Conservation (phyloP, 2,113 vertebrate species). For the Menidia beryllina region DNA sequence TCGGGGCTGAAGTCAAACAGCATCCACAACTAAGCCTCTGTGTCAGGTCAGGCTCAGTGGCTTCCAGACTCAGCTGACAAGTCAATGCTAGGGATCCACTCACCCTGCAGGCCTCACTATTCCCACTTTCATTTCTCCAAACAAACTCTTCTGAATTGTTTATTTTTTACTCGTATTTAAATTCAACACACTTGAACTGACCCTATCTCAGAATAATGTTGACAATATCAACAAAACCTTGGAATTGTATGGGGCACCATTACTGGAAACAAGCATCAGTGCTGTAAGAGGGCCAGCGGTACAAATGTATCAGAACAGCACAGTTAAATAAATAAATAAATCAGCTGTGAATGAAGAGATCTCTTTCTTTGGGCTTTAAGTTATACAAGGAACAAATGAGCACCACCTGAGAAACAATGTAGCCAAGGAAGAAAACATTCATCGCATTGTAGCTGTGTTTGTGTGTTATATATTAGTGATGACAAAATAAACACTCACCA, state of each 20-base stretch:
- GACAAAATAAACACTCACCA: conserved; percentile 81
- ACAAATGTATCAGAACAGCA: conserved; percentile 33
- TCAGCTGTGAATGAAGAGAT: not conserved
- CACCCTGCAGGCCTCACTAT: not conserved
- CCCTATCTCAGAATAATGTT: conserved; percentile 27
- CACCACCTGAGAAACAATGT: too few relatives aligned
- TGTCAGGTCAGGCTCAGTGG: conserved; percentile 45
- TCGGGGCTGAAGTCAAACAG: conserved; percentile 58
- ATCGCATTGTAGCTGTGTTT: not conserved
- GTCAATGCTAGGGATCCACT: conserved; percentile 2
- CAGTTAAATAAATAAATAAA: conserved; percentile 1
- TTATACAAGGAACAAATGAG: not conserved
- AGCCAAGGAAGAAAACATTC: not conserved
- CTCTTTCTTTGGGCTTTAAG: not conserved
- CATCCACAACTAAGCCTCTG: conserved; percentile 71
- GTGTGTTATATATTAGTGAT: not conserved
- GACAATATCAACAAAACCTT: conserved; percentile 25
- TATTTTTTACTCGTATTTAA: not conserved
- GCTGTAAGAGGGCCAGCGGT: conserved; percentile 25
- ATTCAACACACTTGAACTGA: not conserved
- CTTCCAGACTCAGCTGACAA: conserved; percentile 48
- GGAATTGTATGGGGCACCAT: conserved; percentile 16
- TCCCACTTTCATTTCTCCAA: not conserved
- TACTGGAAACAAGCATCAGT: conserved; percentile 20
- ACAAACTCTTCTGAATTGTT: not conserved